These are phyloP conservation scores for Tympanoctomys barrerae DNA, from an alignment of 2,797 vertebrate genomes.

Conservation along the genomic window DNA sequence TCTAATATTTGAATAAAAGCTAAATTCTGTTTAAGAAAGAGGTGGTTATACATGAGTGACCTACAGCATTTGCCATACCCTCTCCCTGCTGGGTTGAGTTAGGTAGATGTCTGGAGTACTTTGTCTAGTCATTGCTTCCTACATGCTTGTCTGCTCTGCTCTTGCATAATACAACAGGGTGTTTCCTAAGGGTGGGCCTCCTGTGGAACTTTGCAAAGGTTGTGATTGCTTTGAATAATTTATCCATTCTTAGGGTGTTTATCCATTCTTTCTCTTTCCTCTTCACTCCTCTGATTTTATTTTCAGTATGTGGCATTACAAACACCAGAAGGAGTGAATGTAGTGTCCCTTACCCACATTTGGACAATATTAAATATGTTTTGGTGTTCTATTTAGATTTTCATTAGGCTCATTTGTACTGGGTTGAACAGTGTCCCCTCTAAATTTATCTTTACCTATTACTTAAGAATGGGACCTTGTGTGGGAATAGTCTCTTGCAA, in stretches of 20 bases:
- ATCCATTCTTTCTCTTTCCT: neutral
- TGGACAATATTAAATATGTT: neutral
- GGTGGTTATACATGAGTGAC: neutral
- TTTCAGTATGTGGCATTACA: neutral
- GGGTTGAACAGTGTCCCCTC: neutral
- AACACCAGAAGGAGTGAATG: neutral
- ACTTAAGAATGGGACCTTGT: neutral
- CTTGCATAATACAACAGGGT: neutral
- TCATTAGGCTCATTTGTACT: neutral
- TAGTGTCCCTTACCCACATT: neutral
- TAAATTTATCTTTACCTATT: neutral
- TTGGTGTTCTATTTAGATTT: neutral
- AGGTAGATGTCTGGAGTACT: neutral
- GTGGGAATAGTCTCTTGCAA: neutral
- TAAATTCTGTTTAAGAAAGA: neutral
- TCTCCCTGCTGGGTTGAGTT: neutral
- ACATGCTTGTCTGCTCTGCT: neutral
- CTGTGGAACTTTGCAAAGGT: neutral
- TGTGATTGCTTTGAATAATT: neutral
- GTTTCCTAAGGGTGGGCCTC: neutral
- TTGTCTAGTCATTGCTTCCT: neutral
- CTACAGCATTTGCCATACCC: neutral
- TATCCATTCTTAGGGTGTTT: neutral
- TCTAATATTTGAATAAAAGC: neutral
- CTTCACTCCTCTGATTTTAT: neutral